phyloP scores from a whole-genome alignment of 2,888 invertebrate species.

The Thecocarcelia acutangulata region DNA sequence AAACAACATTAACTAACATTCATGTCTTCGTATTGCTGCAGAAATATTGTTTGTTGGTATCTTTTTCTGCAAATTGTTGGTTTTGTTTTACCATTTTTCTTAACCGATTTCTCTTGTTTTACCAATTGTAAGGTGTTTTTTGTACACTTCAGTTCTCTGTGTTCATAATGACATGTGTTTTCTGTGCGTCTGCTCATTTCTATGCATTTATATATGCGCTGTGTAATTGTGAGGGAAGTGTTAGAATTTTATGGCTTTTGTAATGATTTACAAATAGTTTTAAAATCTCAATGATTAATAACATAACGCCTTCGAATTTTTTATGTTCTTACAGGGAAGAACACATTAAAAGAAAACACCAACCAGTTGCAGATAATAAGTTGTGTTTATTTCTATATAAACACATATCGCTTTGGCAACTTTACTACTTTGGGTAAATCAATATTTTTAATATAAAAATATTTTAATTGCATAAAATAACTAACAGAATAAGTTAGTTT shows the following conservation, averaged over 20 bases:
- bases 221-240: slow-evolving; percentile 45
- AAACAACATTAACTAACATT: slow-evolving; percentile 46
- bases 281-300: slow-evolving; percentile 67
- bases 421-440: background rate
- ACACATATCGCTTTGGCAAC: background rate
- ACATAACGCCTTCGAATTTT: slow-evolving; percentile 66
- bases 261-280: slow-evolving; percentile 67
- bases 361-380: slow-evolving; percentile 35
- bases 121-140: slow-evolving; percentile 60
- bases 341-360: slow-evolving; percentile 29
- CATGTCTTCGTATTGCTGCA: slow-evolving; percentile 50
- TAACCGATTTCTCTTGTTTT: slow-evolving; percentile 35
- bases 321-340: slow-evolving; percentile 17
- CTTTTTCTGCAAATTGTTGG: slow-evolving; percentile 26
- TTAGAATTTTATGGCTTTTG: slow-evolving; percentile 64
- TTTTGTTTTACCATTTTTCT: background rate
- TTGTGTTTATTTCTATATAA: slow-evolving; percentile 4
- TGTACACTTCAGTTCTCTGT: slow-evolving; percentile 14
- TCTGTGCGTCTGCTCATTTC: background rate
- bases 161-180: slow-evolving; percentile 35
- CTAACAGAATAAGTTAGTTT: too few relatives aligned
- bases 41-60: background rate
- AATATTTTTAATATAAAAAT: too few relatives aligned
- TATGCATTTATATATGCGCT: background rate
- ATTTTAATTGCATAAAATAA: too few relatives aligned